Base-by-base conservation (phyloP, 2,888 invertebrate genomes). In the Lingula anatina region DNA sequence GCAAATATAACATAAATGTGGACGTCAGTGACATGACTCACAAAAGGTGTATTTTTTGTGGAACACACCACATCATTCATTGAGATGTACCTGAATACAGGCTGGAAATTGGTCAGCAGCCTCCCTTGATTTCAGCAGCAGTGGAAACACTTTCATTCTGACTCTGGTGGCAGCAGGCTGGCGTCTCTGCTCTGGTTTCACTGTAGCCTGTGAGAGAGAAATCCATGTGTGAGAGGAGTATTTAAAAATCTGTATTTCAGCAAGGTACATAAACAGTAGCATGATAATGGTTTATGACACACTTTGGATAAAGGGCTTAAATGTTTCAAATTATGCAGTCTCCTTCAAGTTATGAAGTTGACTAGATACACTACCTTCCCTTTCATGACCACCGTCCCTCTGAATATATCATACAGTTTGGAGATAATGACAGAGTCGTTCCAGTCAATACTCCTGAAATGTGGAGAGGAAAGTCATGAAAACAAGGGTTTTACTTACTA, bases 391-490 rank as follows among this genome's bases (percentile, higher is more conserved):
- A 84, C 83, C 7, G 85, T 85, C 9, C 90, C 90, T 65, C 88
- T 78, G 70, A 89, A 92, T 28, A 93, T 78, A 0, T 83, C 81
- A 69, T 88, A 93, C n/a, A 93, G 76, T 2, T 89, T 88, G 39
- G 83, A 81, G 2, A 89, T 84, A 3, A 88, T 80, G 21, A 82
- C 79, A 2, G 84, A 78, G 52, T 83, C 84, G 36, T 85, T 84
- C 86, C 91, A 91, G 70, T 92, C 89, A 26, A 91, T 81, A 38
- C 84, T 82, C 57, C 88, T n/a, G n/a, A n/a, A n/a, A n/a, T n/a
- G n/a, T n/a, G n/a, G n/a, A n/a, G n/a, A n/a, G n/a, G n/a, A n/a
- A n/a, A n/a, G n/a, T n/a, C n/a, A n/a, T n/a, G n/a, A n/a, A n/a
- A n/a, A n/a, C n/a, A n/a, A n/a, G n/a, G n/a, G n/a, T n/a, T n/a